phyloP scores from a whole-genome alignment of 2,888 invertebrate genomes.

The Papilio elwesi region DNA sequence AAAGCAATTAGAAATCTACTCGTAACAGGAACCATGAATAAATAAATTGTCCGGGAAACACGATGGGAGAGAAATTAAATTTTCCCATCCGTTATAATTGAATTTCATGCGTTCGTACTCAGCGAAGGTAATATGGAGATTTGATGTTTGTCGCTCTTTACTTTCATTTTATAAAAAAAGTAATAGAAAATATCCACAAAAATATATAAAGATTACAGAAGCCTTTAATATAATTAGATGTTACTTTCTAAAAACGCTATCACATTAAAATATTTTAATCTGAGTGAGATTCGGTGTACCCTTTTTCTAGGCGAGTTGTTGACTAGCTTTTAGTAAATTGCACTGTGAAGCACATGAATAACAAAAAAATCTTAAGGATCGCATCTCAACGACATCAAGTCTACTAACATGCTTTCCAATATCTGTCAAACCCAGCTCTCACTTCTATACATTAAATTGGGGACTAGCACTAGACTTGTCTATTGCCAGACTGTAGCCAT shows the following conservation, averaged over 20 bases:
- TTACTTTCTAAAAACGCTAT: background rate
- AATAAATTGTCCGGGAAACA: constrained; percentile 30
- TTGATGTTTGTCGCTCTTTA: constrained; percentile 1
- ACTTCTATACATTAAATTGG: no score
- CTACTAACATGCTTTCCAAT: no score
- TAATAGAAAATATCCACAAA: background rate
- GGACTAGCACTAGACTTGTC: no score
- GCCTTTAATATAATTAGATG: background rate
- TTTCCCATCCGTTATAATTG: constrained; percentile 38
- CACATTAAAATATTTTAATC: background rate
- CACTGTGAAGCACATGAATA: constrained; percentile 12
- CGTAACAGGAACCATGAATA: constrained; percentile 31
- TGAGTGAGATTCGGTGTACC: background rate
- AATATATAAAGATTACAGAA: background rate
- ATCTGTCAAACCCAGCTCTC: no score
- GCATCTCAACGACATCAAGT: no score
- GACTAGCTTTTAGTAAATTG: constrained; percentile 22
- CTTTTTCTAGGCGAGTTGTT: background rate
- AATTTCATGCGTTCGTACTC: constrained; percentile 35
- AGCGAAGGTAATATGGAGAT: constrained; percentile 17
- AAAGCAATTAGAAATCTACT: constrained; percentile 34
- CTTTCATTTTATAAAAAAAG: background rate
- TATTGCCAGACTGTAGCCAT: no score
- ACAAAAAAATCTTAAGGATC: constrained; percentile 15
- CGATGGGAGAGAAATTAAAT: constrained; percentile 36